Base-by-base conservation (phyloP, 2,113 vertebrate genomes). In the Eidolon helvum region DNA sequence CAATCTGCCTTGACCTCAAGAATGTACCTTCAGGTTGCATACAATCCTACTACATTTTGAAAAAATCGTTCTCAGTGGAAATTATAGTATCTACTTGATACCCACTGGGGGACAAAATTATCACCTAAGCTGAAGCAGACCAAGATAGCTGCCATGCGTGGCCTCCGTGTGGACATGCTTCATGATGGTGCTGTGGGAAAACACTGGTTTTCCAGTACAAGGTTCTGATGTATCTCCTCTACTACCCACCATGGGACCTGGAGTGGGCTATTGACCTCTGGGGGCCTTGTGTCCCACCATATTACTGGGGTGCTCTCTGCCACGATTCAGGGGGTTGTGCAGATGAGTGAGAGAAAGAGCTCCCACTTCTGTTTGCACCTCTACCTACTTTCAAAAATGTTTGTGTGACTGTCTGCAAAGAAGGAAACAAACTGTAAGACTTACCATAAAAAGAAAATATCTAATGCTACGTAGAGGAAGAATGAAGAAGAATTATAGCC, bases 391-490 rank as follows among this genome's bases (percentile, higher is more conserved):
- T 45, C 92, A 80, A 78, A 92, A 79, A 40, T 71, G 40, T 69
- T 24, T 63, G 72, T 85, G 45, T 68, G 82, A 63, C 22, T 66
- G 61, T 92, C 55, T 82, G 15, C 33, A 59, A 43, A 45, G 40
- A 96, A 94, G 69, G 57, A 83, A 96, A 87, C 61, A 68, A 3
- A 68, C 21, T 88, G n/a, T 26, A 75, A 90, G 43, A 79, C 33
- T 69, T 86, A 50, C 35, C 61, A 74, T 55, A 38, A 55, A 93
- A 87, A 90, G 83, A 38, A 90, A 87, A 55, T 19, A 59, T 1
- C 33, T 59, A 68, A 16, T 21, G 90, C 30, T 14, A 21, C 43
- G 12, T 8, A 66, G 43, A 80, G 26, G 50, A 74, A 77, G 59
- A 57, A 87, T 65, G 65, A 72, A 55, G 50, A 24, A 57, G 35